Base-by-base conservation (phyloP, 2,888 invertebrate species). In the Macrophya alboannulata region DNA sequence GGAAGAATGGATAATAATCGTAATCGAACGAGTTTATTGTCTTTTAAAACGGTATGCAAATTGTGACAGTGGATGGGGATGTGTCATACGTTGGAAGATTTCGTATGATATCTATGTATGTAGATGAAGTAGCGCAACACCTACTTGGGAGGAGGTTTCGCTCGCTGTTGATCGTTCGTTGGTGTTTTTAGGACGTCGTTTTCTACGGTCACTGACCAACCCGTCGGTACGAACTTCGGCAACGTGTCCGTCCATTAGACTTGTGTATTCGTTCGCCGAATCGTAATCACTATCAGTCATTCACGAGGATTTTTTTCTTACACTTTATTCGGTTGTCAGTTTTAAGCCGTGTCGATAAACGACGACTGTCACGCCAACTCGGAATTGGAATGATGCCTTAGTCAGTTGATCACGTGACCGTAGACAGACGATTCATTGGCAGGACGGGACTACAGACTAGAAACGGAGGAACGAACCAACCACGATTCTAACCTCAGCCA, bases 191-290 rank as follows among this genome's bases (percentile, higher is more conserved):
- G 95, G 94, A 88, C 95, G 95, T 86, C 95, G 93, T 92, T 96
- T 95, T 88, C 95, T 95, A 85, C 95, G 94, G 87, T 95, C 95
- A 86, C 94, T 94, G 87, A 94, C 93, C 90, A 95, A 95, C 85
- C 92, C 92, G 88, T 95, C 95, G 85, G 95, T 94, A 88, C 95
- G 95, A 89, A 95, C 95, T 92, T 96, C 96, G 86, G 96, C 95
- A 92, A 97, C 96, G 95, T 97, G 97, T 92, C 96, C 97, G 95
- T 97, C 97, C 97, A 97, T 97, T 93, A 97, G 96, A 94, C 97
- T 96, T 91, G 97, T 97, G 90, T 95, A 96, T 95, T 97, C 97
- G 92, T 96, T 96, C 90, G 95, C 95, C 92, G 95, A 95, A 90
- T 96, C 96, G 93, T 94, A 95, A 90, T 96, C 95, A 91, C 94